These are phyloP conservation scores for Falcaria lacertinaria DNA, from an alignment of 2,888 invertebrate species.

Conservation along the genomic window DNA sequence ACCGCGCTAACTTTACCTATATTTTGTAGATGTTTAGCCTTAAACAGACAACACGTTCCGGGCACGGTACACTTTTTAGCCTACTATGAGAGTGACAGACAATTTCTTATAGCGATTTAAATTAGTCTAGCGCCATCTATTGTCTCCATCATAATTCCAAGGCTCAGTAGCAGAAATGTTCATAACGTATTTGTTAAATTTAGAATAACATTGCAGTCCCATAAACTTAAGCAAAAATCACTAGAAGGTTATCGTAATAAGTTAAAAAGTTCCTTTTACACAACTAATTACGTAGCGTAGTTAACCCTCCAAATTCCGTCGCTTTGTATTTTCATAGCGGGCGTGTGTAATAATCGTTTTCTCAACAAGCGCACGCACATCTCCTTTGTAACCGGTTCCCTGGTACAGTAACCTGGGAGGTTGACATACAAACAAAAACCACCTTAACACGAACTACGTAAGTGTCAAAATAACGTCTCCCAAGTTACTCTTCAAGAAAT, in stretches of 20 bases:
- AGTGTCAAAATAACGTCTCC: slow-evolving; percentile 1
- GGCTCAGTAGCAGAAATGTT: too few species aligned
- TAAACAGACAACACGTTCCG: too few species aligned
- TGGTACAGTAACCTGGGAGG: slow-evolving; percentile 5
- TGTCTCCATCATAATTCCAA: too few species aligned
- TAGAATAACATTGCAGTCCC: too few species aligned
- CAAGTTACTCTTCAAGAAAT: background rate
- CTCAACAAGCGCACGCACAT: slow-evolving; percentile 59
- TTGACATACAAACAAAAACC: slow-evolving; percentile 18
- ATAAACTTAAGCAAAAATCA: too few species aligned
- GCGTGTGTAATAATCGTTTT: slow-evolving; percentile 55
- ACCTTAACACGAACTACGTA: slow-evolving; percentile 12
- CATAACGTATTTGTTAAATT: too few species aligned
- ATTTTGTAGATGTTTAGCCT: too few species aligned
- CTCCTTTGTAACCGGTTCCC: slow-evolving; percentile 46
- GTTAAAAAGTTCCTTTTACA: slow-evolving; percentile 23
- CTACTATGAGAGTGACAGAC: too few species aligned
- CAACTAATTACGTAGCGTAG: slow-evolving; percentile 35
- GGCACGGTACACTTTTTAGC: too few species aligned
- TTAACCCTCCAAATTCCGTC: slow-evolving; percentile 47
- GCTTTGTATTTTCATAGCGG: slow-evolving; percentile 38
- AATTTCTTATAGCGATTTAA: too few species aligned
- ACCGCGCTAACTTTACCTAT: too few species aligned
- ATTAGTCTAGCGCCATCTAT: too few species aligned
- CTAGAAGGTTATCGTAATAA: slow-evolving; percentile 8